Evolutionary conservation across 2,113 vertebrate species (phyloP).

Genomic region (Malurus alboscapulatus): DNA sequence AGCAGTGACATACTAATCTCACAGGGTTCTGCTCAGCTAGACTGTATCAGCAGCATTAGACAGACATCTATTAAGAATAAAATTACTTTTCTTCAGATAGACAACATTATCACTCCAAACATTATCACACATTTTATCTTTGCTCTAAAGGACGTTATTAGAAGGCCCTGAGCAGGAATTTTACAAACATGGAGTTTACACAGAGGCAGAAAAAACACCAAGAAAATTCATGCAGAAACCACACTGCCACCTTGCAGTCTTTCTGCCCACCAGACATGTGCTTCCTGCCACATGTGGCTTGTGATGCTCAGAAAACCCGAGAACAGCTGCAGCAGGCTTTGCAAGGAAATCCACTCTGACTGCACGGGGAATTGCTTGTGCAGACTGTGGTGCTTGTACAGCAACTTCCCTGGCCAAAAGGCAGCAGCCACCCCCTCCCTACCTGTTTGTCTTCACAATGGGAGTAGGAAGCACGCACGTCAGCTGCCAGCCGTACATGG

Average conservation of each 20-base stretch:
- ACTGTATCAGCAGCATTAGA: not conserved
- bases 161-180: not conserved
- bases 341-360: not conserved
- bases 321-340: not conserved
- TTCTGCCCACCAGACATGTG: not conserved
- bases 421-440: not conserved
- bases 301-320: not conserved
- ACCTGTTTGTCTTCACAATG: conserved; percentile 92
- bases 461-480: conserved; percentile 95
- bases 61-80: not conserved
- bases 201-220: not conserved
- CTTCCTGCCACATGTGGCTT: not conserved
- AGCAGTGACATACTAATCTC: not conserved
- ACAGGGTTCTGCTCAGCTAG: not conserved
- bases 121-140: not conserved
- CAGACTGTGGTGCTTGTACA: not conserved
- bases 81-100: not conserved
- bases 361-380: not conserved
- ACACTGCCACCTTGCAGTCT: not conserved
- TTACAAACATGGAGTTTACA: not conserved
- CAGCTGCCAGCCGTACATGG: conserved; percentile 92
- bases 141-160: not conserved
- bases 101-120: not conserved
- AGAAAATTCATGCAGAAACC: not conserved
- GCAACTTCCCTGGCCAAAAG: not conserved